Conservation (phyloP, 2,888 invertebrate genomes). For the Helobdella robusta region DNA sequence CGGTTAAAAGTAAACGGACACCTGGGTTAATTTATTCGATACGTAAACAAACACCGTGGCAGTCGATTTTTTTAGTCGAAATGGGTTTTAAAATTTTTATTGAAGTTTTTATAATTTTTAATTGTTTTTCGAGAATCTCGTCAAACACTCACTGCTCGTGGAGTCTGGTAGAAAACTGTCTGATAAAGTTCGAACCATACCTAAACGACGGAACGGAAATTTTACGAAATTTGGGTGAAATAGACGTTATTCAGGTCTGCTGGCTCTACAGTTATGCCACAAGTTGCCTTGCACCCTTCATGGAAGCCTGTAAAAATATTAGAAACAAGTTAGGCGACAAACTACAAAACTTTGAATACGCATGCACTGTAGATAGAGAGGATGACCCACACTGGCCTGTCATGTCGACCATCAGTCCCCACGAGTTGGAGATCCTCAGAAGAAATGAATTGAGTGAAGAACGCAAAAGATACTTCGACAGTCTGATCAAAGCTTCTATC, state of each 20-base stretch:
- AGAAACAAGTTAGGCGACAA: conserved; percentile 4
- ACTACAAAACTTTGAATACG: conserved; percentile 20
- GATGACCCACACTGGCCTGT: conserved; percentile 17
- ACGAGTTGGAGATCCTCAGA: not conserved
- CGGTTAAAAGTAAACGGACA: no score
- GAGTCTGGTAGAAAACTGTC: no score
- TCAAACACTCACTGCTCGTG: no score
- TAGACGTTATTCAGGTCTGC: conserved; percentile 6
- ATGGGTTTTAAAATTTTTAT: no score
- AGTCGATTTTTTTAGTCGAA: no score
- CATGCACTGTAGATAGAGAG: conserved; percentile 14
- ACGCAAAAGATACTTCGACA: not conserved
- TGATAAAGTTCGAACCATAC: not conserved
- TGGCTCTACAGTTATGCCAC: conserved; percentile 7
- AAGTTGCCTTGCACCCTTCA: conserved; percentile 14
- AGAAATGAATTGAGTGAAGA: not conserved
- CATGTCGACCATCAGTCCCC: conserved; percentile 2
- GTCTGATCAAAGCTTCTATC: conserved; percentile 5
- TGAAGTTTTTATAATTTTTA: no score
- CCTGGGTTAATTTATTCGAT: no score
- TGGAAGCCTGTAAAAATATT: conserved; percentile 14
- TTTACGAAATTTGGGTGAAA: not conserved
- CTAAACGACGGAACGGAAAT: conserved; percentile 1
- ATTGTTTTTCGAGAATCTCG: no score
- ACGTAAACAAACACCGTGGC: no score